Conservation (phyloP, 35 echinoderm and acorn worm genomes). For the Hemicentrotus pulcherrimus region DNA sequence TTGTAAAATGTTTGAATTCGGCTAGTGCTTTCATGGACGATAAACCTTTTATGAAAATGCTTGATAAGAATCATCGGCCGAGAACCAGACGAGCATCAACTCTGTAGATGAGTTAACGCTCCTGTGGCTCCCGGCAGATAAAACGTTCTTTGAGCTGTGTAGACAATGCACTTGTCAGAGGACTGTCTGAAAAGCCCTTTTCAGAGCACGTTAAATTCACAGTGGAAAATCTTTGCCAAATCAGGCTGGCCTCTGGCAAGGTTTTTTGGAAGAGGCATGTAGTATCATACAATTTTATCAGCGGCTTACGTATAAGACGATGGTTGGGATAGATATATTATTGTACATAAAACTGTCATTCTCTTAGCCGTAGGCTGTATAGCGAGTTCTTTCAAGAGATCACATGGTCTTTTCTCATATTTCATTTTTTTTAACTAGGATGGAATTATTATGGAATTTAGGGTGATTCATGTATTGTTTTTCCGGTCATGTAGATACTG, state of each 20-base stretch:
- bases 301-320: not conserved
- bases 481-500: not conserved
- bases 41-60: not conserved
- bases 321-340: not conserved
- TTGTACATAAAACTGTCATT: not conserved
- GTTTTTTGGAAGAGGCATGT: not conserved
- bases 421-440: not conserved
- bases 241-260: not conserved
- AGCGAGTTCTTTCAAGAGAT: not conserved
- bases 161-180: not conserved
- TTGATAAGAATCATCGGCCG: not conserved
- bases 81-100: not conserved
- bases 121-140: not conserved
- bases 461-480: not conserved
- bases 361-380: not conserved
- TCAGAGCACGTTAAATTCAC: not conserved
- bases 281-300: not conserved
- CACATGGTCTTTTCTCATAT: not conserved
- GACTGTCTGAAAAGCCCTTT: not conserved
- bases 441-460: not conserved
- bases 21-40: not conserved
- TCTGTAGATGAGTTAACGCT: not conserved
- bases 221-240: not conserved
- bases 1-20: not conserved
- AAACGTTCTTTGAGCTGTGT: not conserved